Base-by-base conservation (phyloP, 1,140 invertebrate species). In the Halictus rubicundus region DNA sequence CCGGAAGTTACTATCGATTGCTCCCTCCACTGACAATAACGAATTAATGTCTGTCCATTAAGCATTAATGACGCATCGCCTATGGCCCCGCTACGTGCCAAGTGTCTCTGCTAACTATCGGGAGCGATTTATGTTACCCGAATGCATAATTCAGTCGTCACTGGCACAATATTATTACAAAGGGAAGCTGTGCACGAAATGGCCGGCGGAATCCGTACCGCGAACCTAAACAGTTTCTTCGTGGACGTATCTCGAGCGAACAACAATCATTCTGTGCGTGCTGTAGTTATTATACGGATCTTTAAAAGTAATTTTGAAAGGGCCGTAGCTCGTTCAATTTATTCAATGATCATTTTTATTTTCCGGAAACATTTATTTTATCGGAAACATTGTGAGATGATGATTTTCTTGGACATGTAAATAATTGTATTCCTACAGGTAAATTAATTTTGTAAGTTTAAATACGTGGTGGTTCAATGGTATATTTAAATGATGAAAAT, bases 41-140 rank as follows among this genome's bases (percentile, higher is more conserved):
- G 82, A 84, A 85, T 85, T 85, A 85, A 85, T 84, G 82, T 52
- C 83, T 60, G 71, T 73, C 83, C 72, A 84, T 85, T 84, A 85
- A 85, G 82, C 82, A 84, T 84, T 80, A 85, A 83, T 85, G 83
- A 85, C 78, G 74, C 60, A 85, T 84, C 78, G 78, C 71, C 78
- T 69, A 65, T 65, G 52, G 63, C 39, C 19, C 8, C 37, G 70
- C n/a, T 49, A 60, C 63, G 77, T 73, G 78, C 68, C 68, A 68
- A 85, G 64, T 68, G 82, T 80, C 64, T 73, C 32, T 84, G 82
- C 39, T 71, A 77, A 83, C 82, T 85, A 84, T 84, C 78, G 68
- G n/a, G 39, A 63, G 59, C 68, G 64, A 85, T 85, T 84, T 85
- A 83, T 84, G 82, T 69, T 69, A 63, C 25, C 27, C 71, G 64